Base-by-base conservation (phyloP, 2,888 invertebrate genomes). In the Pyrocoelia pectoralis region DNA sequence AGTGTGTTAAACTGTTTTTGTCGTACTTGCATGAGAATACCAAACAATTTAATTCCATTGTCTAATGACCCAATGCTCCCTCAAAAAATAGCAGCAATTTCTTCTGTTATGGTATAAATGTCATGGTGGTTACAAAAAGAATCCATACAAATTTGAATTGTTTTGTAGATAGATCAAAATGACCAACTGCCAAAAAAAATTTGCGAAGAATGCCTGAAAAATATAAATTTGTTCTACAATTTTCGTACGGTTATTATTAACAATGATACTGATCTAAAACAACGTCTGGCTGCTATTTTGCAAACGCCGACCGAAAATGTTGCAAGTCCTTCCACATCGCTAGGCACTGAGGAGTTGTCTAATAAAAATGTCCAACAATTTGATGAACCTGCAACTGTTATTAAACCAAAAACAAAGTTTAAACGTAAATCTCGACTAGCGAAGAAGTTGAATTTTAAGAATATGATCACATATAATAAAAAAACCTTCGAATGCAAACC, bases 171-270 rank as follows among this genome's bases (percentile, higher is more conserved):
- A 1, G 4, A 5, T 18, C 12, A 15, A 12, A 24, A 48, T 29
- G 59, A 59, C 17, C 29, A 51, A n/a, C 41, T 64, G 28, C 64
- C 64, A 4, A 13, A 14, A 14, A 46, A 28, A 33, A 24, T 64
- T 12, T 64, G 64, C 46, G 41, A 59, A 38, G 59, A 64, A 56
- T 64, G 64, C 14, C 14, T 64, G 24, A 17, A 38, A 38, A 64
- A 64, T 13, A 56, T 60, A 5, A 59, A 56, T 18, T 8, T 56
- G 14, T 46, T 17, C 0, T 64, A 56, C 38, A 60, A 64, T 17
- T 64, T 64, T 51, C 64, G 64, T 13, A 55, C 19, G 17, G 59
- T 64, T 14, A 64, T 64, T 24, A 55, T 40, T 14, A 64, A 59
- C 13, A 59, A 51, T 46, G 59, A 64, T 43, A 28, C 55, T 24